Percentiles rank a stretch among this genome's conserved stretches.
Evolutionary conservation across 2,797 vertebrate species (phyloP).

Genomic region (Sarcophilus harrisii): DNA sequence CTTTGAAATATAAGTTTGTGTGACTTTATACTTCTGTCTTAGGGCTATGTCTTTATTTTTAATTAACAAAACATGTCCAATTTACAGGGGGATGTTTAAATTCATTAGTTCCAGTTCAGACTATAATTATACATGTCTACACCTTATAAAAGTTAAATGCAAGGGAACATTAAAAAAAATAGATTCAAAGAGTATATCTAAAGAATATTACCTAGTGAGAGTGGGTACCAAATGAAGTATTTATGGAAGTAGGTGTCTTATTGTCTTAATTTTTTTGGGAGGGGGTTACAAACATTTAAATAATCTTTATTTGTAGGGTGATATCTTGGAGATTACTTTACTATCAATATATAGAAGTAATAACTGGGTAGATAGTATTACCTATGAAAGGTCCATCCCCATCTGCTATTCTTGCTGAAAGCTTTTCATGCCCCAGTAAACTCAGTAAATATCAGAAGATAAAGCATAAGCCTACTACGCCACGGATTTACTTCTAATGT

Average conservation of each 20-base stretch:
- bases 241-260: constrained; percentile 80
- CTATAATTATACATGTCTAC: constrained; percentile 76
- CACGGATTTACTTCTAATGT: constrained; percentile 93
- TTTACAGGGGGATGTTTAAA: constrained; percentile 79
- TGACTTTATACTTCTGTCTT: constrained; percentile 66
- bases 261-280: constrained; percentile 73
- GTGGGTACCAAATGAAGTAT: constrained; percentile 82
- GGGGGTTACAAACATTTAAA: constrained; percentile 88
- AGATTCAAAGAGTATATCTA: constrained; percentile 79
- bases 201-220: constrained; percentile 76
- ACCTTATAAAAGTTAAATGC: constrained; percentile 73
- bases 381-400: constrained; percentile 90
- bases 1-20: constrained; percentile 58
- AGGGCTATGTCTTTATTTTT: constrained; percentile 69
- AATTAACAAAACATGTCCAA: constrained; percentile 77
- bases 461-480: constrained; percentile 91
- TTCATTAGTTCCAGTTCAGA: constrained; percentile 67
- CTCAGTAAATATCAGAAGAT: constrained; percentile 93
- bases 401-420: constrained; percentile 92
- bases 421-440: constrained; percentile 93
- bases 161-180: constrained; percentile 49
- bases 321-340: constrained; percentile 91
- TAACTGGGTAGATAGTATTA: constrained; percentile 92
- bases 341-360: constrained; percentile 93
- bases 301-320: constrained; percentile 90